Percentiles rank a stretch among this genome's conserved stretches.
phyloP scores from a whole-genome alignment of 1,140 invertebrate genomes.

The Drosophila insularis region DNA sequence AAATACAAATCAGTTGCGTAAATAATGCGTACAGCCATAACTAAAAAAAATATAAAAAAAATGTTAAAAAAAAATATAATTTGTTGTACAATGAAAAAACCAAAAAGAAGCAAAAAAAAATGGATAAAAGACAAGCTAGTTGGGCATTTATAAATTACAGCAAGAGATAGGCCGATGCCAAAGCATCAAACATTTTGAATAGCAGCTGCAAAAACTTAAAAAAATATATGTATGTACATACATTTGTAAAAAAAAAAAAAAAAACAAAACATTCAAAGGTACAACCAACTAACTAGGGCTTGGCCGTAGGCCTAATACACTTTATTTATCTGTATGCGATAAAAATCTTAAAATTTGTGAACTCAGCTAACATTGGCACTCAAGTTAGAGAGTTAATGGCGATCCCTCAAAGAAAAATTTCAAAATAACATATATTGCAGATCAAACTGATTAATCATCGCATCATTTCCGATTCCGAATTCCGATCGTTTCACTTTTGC shows the following conservation, averaged over 20 bases:
- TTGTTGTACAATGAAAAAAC: conserved; percentile 8
- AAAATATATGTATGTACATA: conserved; percentile 30
- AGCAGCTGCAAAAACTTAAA: conserved; percentile 70
- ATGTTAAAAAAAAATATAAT: background rate
- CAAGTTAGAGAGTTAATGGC: too few species aligned
- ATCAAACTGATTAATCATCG: too few species aligned
- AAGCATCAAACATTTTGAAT: conserved; percentile 76
- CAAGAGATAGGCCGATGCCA: conserved; percentile 44
- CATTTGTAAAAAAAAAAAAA: conserved; percentile 36
- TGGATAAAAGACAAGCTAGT: conserved; percentile 36
- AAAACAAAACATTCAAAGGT: conserved; percentile 24
- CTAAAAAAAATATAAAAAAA: conserved; percentile 20
- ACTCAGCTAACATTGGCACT: too few species aligned
- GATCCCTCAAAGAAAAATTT: too few species aligned
- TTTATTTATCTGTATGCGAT: background rate
- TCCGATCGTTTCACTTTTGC: too few species aligned
- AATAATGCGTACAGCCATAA: conserved; percentile 69
- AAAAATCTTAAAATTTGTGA: too few species aligned
- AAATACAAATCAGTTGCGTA: conserved; percentile 80
- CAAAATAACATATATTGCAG: too few species aligned
- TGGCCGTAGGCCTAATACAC: background rate
- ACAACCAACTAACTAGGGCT: background rate
- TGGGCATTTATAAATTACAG: conserved; percentile 74
- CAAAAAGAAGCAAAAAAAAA: conserved; percentile 12
- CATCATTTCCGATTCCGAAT: too few species aligned